Evolutionary conservation across 2,888 invertebrate species (phyloP), one percentile per base, ranked within the genome.

Genomic region (Pyrochroa serraticornis): DNA sequence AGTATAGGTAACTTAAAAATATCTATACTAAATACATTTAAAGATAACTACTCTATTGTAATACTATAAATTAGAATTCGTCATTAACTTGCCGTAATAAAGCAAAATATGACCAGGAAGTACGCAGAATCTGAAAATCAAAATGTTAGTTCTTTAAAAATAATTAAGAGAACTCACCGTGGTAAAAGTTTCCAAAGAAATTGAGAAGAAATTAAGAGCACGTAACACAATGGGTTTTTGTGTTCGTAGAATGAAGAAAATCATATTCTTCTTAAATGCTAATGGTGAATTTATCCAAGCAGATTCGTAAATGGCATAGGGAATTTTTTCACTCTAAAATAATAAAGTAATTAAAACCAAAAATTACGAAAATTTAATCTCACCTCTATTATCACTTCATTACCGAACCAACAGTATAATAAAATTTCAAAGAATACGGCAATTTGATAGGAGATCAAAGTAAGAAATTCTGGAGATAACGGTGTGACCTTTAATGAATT

Each of bases 331-430:
- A 36, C 46, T 46, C 46, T 46, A 9, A 46, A 46, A 46, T 35
- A 7, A 34, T 0, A 5, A 6, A 46, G 13, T 35, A 35, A 46
- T 7, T 34, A 7, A n/a, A 13, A 46, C 34, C 1, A 46, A 35
- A 14, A 9, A 9, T 46, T 33, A 3, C n/a, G n/a, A n/a, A n/a
- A 22, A 22, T 22, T 14, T 14, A 13, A 14, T 6, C 1, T 3
- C 31, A 58, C 58, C 58, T 58, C 45, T 22, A 49, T 10, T 7
- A 35, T 33, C 1, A 54, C 46, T 39, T 58, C 53, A 44, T 58
- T 58, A 31, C 58, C 58, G 33, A 54, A 58, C 58, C 58, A 58
- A 36, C 53, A 54, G 39, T 58, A 58, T 6, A 58, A 8, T 8
- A 58, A 45, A 1, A 58, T 13, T 41, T 58, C 49, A 2, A 54